Evolutionary conservation across 2,888 invertebrate genomes (phyloP), one percentile per base, ranked within the genome.

Genomic region (Conops quadrifasciatus): DNA sequence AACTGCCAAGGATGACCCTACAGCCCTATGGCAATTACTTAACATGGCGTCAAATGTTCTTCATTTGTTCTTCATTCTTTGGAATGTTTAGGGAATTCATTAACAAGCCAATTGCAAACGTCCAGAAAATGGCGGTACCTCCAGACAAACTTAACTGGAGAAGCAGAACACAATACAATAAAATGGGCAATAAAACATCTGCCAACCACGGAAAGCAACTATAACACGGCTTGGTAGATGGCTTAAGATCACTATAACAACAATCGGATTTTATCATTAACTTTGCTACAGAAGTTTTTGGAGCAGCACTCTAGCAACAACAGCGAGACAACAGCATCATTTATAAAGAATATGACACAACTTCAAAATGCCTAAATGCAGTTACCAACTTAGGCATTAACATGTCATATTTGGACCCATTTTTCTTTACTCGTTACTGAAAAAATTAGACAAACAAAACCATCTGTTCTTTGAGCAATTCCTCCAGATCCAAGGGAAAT

Each of bases 191-290:
- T 36, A 36, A 9, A 36, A 36, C 9, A 36, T 36, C 9, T 7
- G 9, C 36, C 36, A 36, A 36, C 9, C 4, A 36, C 49, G 2
- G 49, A 49, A 49, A 53, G 53, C 53, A 53, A 53, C n/a, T 53
- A 53, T 19, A 21, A 53, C 24, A 53, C 53, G 3, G 24, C 53
- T n/a, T 53, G 53, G 53, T 19, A 53, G 24, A 53, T 53, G 49
- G 2, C 11, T 7, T 11, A 49, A 36, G 36, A 36, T 36, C 36
- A 9, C 9, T 36, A 36, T 9, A 36, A 36, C 9, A 36, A 36
- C 9, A 49, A 49, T 7, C 49, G 49, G 19, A 49, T 49, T 16
- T 19, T 49, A 49, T 3, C 49, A 49, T 49, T 11, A 49, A 19
- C 49, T 3, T 11, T 49, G 49, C n/a, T 7, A 4, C 49, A 49